Percentiles rank a stretch among this genome's conserved stretches.
These are phyloP conservation scores for Malacoraja senta DNA, from an alignment of 2,797 vertebrate genomes.

Conservation along the genomic window DNA sequence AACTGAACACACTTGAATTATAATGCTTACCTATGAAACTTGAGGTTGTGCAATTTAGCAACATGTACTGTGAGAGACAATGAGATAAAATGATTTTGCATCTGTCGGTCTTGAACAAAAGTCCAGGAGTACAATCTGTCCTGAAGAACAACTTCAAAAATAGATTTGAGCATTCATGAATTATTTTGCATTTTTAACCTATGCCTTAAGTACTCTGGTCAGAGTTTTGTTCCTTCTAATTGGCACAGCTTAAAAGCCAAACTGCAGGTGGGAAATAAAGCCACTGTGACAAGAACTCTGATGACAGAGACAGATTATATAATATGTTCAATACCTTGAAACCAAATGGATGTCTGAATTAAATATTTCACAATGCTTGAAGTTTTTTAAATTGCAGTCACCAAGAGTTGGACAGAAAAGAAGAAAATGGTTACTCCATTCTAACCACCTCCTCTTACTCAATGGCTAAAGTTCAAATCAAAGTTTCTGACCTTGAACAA, in stretches of 20 bases:
- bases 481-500: not conserved
- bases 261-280: constrained; percentile 24
- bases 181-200: constrained; percentile 57
- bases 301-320: not conserved
- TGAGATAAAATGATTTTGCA: not conserved
- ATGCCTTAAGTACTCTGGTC: constrained; percentile 51
- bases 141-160: constrained; percentile 28
- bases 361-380: not conserved
- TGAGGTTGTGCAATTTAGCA: not conserved
- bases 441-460: not conserved
- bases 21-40: constrained; percentile 2
- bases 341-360: constrained; percentile 15
- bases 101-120: not conserved
- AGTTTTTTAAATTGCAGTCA: not conserved
- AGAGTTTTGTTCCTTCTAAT: constrained; percentile 50
- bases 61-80: not conserved
- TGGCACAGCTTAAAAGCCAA: constrained; percentile 40
- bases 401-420: not conserved
- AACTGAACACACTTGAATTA: not conserved
- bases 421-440: not conserved
- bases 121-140: constrained; percentile 9
- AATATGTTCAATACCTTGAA: not conserved
- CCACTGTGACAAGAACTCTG: not conserved
- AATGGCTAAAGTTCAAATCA: not conserved
- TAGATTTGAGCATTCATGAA: constrained; percentile 44